phyloP scores from a whole-genome alignment of 2,888 invertebrate species.

The Lathronympha strigana region DNA sequence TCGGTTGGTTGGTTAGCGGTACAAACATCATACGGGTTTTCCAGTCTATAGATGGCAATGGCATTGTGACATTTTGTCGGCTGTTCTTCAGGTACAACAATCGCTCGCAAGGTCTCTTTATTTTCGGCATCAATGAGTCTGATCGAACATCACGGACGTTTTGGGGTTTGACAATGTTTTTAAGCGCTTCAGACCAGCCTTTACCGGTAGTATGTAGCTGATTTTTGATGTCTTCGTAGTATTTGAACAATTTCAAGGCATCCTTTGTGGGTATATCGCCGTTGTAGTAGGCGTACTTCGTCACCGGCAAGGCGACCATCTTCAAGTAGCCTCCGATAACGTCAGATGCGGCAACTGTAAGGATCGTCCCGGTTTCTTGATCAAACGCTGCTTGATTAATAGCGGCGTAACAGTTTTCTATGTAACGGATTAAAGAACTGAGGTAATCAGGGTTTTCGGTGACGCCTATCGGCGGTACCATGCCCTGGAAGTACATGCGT shows the following conservation, averaged over 20 bases:
- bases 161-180: neutral
- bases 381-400: conserved; percentile 58
- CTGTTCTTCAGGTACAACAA: conserved; percentile 65
- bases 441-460: conserved; percentile 58
- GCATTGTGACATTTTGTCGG: conserved; percentile 62
- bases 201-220: conserved; percentile 84
- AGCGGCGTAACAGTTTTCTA: conserved; percentile 55
- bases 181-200: conserved; percentile 75
- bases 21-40: conserved; percentile 85
- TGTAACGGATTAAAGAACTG: conserved; percentile 57
- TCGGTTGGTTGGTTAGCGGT: conserved; percentile 77
- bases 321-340: conserved; percentile 85
- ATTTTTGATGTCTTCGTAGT: conserved; percentile 83
- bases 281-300: conserved; percentile 85
- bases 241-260: conserved; percentile 79
- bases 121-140: neutral
- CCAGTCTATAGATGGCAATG: conserved; percentile 85
- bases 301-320: conserved; percentile 83
- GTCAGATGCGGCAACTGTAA: conserved; percentile 75
- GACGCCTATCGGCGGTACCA: conserved; percentile 60
- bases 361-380: conserved; percentile 51
- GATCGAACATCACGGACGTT: conserved; percentile 8
- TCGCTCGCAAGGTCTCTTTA: conserved; percentile 57
- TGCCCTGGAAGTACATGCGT: conserved; percentile 61
- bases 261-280: conserved; percentile 83